A percentile compares a stretch with the other conserved stretches of the same genome.
Conservation (phyloP, 1,140 invertebrate species). For the Drosophila nigromelanica region DNA sequence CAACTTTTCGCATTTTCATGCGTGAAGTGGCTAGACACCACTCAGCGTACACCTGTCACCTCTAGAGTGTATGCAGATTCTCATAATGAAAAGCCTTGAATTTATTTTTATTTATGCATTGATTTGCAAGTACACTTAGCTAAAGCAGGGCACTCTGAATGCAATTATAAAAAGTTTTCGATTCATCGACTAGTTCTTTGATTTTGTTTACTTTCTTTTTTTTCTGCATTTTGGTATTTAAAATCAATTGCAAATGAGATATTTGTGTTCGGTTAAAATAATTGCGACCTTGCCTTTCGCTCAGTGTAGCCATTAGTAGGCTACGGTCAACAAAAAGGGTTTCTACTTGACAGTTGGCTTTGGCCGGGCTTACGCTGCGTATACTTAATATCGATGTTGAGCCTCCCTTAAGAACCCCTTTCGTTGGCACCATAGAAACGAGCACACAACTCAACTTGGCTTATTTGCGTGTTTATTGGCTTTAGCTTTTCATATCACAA, state of each 20-base stretch:
- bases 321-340: constrained; percentile 15
- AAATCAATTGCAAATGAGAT: too few relatives aligned
- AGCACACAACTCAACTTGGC: constrained; percentile 44
- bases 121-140: too few relatives aligned
- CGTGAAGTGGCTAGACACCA: constrained; percentile 30
- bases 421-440: constrained; percentile 31
- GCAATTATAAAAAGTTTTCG: too few relatives aligned
- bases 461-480: constrained; percentile 81
- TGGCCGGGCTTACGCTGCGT: constrained; percentile 29
- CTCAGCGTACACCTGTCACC: background rate
- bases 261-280: too few relatives aligned
- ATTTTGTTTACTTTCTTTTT: too few relatives aligned
- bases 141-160: too few relatives aligned
- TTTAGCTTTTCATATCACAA: constrained; percentile 54
- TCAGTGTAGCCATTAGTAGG: background rate
- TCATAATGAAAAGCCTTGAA: constrained; percentile 24
- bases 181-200: too few relatives aligned
- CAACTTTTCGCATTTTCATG: constrained; percentile 65
- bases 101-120: background rate
- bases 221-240: too few relatives aligned
- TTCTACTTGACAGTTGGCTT: constrained; percentile 29
- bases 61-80: background rate
- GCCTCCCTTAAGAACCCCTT: constrained; percentile 3
- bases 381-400: constrained; percentile 48
- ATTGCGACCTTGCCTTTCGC: background rate